These are phyloP conservation scores for Sebastes umbrosus DNA, from an alignment of 2,797 vertebrate genomes.

Conservation along the genomic window DNA sequence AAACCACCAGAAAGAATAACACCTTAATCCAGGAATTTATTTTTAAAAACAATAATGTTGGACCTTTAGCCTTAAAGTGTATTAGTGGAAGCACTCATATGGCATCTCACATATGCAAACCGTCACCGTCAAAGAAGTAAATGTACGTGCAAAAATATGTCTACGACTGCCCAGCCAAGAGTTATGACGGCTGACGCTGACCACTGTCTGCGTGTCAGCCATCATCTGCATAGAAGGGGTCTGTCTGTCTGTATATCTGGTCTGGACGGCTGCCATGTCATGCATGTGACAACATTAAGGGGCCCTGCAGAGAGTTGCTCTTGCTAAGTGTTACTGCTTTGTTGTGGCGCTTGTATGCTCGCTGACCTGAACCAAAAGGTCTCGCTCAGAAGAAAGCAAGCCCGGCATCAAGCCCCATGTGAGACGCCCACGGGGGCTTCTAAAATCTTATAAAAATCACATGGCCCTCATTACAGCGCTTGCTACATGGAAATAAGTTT, in stretches of 20 bases:
- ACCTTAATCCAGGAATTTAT: background rate
- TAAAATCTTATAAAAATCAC: constrained; percentile 33
- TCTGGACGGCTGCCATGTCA: constrained; percentile 62
- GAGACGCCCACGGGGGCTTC: constrained; percentile 3
- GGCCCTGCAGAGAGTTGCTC: constrained; percentile 61
- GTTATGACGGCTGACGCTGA: background rate
- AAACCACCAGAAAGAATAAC: background rate
- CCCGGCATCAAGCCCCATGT: constrained; percentile 10
- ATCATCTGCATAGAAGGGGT: constrained; percentile 18
- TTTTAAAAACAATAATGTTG: background rate
- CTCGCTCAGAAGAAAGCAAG: constrained; percentile 44
- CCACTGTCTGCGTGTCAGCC: constrained; percentile 6
- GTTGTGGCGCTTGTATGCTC: constrained; percentile 55
- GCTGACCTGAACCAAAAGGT: constrained; percentile 72
- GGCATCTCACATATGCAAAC: background rate
- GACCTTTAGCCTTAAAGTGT: background rate
- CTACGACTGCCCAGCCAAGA: background rate
- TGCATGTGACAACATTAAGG: constrained; percentile 68
- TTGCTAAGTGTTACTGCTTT: constrained; percentile 69
- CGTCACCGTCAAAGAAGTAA: background rate
- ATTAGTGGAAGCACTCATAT: background rate
- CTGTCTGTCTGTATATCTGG: constrained; percentile 28
- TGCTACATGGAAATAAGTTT: constrained; percentile 21
- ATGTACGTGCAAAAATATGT: background rate
- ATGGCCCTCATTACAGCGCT: constrained; percentile 26